Evolutionary conservation across 2,888 invertebrate species (phyloP), one percentile per base, ranked within the genome.

Genomic region (Mythimna impura): DNA sequence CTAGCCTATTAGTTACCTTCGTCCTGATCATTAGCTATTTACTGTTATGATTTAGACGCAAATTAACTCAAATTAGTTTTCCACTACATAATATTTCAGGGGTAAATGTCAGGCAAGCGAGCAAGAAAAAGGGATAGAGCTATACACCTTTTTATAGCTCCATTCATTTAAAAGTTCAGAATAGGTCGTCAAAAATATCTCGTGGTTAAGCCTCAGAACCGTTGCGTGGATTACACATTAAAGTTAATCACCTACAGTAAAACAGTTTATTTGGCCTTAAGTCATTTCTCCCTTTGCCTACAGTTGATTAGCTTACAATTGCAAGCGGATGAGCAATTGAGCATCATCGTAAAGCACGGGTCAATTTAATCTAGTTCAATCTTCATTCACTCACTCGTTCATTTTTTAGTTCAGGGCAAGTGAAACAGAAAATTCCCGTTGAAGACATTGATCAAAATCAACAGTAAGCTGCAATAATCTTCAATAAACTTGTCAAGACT

Each of bases 321-420:
- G 71, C 66, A 65, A 66, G 36, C 63, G 67, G 73, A 78, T 71
- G 69, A 30, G 66, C 69, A 82, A 72, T 82, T 76, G 66, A 34
- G 67, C 69, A 79, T 84, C 80, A 81, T 78, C 81, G 77, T 81
- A 84, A 84, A 73, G 78, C 80, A 63, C 80, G 74, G 66, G 72
- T 73, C 83, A 84, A 86, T 86, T 87, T 85, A 82, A 83, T 78
- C 63, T 43, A 50, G 70, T 61, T 81, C 65, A 60, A 69, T 80
- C 72, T 71, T 68, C 68, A 66, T 62, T 79, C 63, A 55, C 34
- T 63, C 34, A 20, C 71, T 76, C 62, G 54, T 78, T 76, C 73
- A 43, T 17, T 77, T 62, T 77, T 63, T 76, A 81, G 52, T 40
- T 77, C 55, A 66, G 40, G 22, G n/a, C 12, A 12, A 77, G 58